Evolutionary conservation across 2,113 vertebrate species (phyloP).

Genomic region (Pristiophorus japonicus): DNA sequence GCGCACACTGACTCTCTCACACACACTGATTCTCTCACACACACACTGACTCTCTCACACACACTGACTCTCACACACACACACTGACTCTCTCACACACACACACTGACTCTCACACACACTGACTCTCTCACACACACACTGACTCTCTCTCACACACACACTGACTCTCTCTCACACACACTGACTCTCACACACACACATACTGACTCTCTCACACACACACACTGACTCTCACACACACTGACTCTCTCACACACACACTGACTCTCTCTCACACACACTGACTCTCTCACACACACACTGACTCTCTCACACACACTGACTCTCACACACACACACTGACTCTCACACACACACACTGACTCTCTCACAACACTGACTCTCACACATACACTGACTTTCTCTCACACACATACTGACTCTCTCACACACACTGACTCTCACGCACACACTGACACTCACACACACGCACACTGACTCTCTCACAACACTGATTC

Average conservation of each 20-base stretch:
- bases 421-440: too few relatives aligned
- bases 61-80: background rate
- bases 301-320: background rate
- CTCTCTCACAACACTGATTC: too few relatives aligned
- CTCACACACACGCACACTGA: too few relatives aligned
- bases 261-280: background rate
- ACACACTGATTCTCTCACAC: background rate
- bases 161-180: background rate
- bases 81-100: background rate
- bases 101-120: slow-evolving; percentile 21
- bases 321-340: background rate
- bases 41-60: background rate
- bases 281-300: background rate
- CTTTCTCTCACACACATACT: too few relatives aligned
- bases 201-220: too few relatives aligned
- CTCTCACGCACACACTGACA: too few relatives aligned
- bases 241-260: background rate
- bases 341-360: background rate
- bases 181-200: too few relatives aligned
- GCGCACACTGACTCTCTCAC: background rate
- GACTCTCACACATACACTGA: too few relatives aligned
- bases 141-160: background rate
- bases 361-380: too few relatives aligned
- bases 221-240: background rate
- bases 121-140: background rate